These are phyloP conservation scores for Mormyrus proboscirostris DNA, from an alignment of 2,797 vertebrate genomes.

Conservation along the genomic window DNA sequence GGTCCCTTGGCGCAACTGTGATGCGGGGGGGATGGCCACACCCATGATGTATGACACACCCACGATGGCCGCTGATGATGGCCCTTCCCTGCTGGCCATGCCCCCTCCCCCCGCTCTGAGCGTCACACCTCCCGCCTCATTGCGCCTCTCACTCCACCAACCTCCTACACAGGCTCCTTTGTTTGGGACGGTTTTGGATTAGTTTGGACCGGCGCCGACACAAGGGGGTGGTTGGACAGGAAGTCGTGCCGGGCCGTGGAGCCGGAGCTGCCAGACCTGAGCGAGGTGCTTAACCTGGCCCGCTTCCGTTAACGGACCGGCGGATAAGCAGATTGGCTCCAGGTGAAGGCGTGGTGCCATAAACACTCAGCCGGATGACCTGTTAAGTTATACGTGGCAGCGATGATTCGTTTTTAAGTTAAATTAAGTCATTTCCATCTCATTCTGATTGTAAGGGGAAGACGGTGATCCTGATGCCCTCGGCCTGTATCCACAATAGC, in stretches of 20 bases:
- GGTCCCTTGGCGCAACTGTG: slow-evolving; percentile 45
- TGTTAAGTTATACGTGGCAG: not conserved
- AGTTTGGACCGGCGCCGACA: not conserved
- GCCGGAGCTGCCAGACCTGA: not conserved
- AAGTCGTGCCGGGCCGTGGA: not conserved
- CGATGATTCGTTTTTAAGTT: not conserved
- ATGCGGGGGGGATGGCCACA: not conserved
- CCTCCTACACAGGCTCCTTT: slow-evolving; percentile 3
- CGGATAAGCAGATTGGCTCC: not conserved
- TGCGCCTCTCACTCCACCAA: not conserved
- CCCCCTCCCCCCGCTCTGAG: not conserved
- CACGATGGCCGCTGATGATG: not conserved
- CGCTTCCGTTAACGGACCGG: not conserved
- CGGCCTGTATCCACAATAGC: not conserved
- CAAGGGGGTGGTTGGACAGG: not conserved
- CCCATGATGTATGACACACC: not conserved
- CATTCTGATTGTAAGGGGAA: not conserved
- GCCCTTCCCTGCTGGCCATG: not conserved
- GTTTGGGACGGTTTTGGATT: not conserved
- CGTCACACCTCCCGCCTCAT: not conserved
- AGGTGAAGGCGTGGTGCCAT: not conserved
- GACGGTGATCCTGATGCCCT: not conserved
- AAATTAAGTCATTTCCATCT: not conserved
- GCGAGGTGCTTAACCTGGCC: not conserved
- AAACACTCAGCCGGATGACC: not conserved